Evolutionary conservation across 2,797 vertebrate genomes (phyloP).

Genomic region (Molossus molossus): DNA sequence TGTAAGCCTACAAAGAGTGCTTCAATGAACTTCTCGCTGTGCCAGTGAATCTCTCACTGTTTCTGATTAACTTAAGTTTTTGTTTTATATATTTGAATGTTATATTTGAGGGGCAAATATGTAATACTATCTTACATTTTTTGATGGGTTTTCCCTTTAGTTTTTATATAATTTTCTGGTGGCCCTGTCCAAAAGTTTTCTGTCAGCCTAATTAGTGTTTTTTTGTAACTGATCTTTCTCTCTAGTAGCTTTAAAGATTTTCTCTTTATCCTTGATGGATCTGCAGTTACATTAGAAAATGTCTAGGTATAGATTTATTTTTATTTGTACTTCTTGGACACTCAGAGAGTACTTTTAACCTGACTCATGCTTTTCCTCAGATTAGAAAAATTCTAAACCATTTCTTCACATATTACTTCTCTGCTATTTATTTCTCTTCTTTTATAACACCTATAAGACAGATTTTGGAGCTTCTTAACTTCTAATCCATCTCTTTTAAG

Average conservation of each 20-base stretch:
- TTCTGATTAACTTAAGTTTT: neutral
- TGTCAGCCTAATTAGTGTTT: neutral
- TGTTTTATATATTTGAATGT: slow-evolving; percentile 21
- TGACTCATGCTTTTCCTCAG: neutral
- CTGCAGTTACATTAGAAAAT: neutral
- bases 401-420: neutral
- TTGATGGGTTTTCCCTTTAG: neutral
- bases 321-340: neutral
- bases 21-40: neutral
- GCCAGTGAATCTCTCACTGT: neutral
- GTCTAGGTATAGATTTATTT: neutral
- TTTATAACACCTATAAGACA: neutral
- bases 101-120: neutral
- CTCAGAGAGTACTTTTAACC: neutral
- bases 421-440: neutral
- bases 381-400: neutral
- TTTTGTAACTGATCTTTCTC: neutral
- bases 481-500: neutral
- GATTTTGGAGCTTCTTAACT: neutral
- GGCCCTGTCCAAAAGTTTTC: neutral
- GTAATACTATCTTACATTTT: neutral
- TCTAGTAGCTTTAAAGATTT: slow-evolving; percentile 17
- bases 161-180: slow-evolving; percentile 42
- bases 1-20: neutral
- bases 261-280: neutral